Conservation (phyloP, 2,797 vertebrate genomes). For the Galago senegalensis region DNA sequence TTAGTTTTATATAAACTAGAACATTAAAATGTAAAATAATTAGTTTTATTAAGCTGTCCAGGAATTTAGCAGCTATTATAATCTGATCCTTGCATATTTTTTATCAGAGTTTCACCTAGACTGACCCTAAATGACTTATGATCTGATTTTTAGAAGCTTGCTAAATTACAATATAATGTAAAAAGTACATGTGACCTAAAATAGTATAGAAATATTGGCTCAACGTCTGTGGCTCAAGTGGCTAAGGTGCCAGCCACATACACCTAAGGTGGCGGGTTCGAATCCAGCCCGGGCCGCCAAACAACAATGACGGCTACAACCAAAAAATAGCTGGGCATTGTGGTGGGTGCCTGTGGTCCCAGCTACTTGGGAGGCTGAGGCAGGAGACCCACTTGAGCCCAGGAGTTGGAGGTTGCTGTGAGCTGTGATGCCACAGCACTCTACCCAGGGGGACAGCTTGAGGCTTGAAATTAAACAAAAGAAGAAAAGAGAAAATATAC, state of each 20-base stretch:
- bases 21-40: slow-evolving; percentile 66
- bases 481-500: neutral
- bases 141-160: slow-evolving; percentile 61
- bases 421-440: too few species aligned
- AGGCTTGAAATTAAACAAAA: neutral
- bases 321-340: too few species aligned
- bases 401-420: too few species aligned
- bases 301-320: too few species aligned
- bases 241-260: too few species aligned
- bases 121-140: slow-evolving; percentile 67
- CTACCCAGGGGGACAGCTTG: too few species aligned
- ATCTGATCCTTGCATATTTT: slow-evolving; percentile 53
- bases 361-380: too few species aligned
- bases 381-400: too few species aligned
- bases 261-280: too few species aligned
- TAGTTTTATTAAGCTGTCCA: neutral
- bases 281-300: too few species aligned
- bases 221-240: too few species aligned
- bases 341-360: too few species aligned
- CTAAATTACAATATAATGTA: slow-evolving; percentile 49
- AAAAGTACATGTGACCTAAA: neutral
- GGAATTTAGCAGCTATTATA: slow-evolving; percentile 46
- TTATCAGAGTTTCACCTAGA: slow-evolving; percentile 26
- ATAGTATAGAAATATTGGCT: neutral
- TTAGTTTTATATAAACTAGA: slow-evolving; percentile 52